Evolutionary conservation across 2,888 invertebrate species (phyloP).

Genomic region (Mactromeris polynyma): DNA sequence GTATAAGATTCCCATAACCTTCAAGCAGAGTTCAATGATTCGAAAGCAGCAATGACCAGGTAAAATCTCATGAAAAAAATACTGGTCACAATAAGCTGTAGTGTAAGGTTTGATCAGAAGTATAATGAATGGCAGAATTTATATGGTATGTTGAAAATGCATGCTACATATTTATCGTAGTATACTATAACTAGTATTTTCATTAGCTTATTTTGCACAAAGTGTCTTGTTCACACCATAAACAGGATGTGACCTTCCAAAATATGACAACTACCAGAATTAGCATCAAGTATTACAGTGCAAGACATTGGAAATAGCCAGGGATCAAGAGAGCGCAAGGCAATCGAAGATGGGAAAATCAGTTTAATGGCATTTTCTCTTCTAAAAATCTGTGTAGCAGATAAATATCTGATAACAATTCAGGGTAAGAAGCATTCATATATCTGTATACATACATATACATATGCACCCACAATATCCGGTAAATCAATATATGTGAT

Average conservation of each 20-base stretch:
- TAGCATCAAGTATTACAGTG: too few relatives aligned
- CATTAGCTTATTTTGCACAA: too few relatives aligned
- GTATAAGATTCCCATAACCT: neutral
- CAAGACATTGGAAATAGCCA: too few relatives aligned
- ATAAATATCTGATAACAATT: neutral
- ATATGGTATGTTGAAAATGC: too few relatives aligned
- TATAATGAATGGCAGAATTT: neutral
- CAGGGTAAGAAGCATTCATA: neutral
- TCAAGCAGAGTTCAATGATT: neutral
- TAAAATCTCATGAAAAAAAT: neutral
- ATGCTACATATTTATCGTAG: too few relatives aligned
- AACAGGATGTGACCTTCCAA: too few relatives aligned
- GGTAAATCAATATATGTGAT: neutral
- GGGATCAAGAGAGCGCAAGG: too few relatives aligned
- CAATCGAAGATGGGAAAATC: too few relatives aligned
- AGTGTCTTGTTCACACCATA: too few relatives aligned
- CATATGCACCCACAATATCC: neutral
- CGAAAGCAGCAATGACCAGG: neutral
- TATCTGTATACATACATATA: neutral
- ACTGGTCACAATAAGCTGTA: neutral
- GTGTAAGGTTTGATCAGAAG: neutral
- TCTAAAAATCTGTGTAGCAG: neutral
- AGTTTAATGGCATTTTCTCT: neutral
- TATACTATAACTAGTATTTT: too few relatives aligned
- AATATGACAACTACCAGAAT: too few relatives aligned